Evolutionary conservation across 2,113 vertebrate genomes (phyloP), one percentile per base, ranked within the genome.

Genomic region (Bubo bubo): DNA sequence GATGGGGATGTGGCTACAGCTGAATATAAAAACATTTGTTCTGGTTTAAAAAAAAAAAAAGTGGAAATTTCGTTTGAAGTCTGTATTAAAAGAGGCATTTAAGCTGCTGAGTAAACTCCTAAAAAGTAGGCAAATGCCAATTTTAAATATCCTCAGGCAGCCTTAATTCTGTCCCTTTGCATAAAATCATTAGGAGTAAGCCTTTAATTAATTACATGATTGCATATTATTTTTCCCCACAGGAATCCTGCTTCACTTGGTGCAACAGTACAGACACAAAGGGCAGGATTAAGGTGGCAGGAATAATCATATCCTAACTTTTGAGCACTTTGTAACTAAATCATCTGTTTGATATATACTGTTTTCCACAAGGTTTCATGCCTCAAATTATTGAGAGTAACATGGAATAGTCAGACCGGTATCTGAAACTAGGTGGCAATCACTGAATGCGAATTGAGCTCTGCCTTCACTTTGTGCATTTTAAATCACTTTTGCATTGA

Each of bases 171-270:
- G 91, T 95, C 92, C 88, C 82, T 92, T 95, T 86, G 68, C 79
- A 97, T 93, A 70, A 94, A 94, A 83, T 95, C 94, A 91, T 95
- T 96, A 97, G 23, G 56, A 90, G 24, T 79, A 86, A 80, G 75
- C 66, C 41, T 96, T 92, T 95, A 96, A 94, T 96, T 94, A 96
- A 96, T 97, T 93, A 95, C 93, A 66, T 76, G 53, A 53, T 80
- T 83, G 35, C 67, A 28, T 92, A 83, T 80, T 95, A 80, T 96
- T 95, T 97, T 96, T 80, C 88, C 88, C 62, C 75, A 93, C 82
- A 96, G 95, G 88, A 94, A 55, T 88, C 82, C 64, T 81, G n/a
- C 68, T 90, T 94, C 68, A 64, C 45, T 87, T 86, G 73, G 30
- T 95, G 68, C 60, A 63, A 63, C 52, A 88, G 56, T 63, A 56